These are phyloP conservation scores for Anadara kagoshimensis DNA, from an alignment of 1,140 invertebrate genomes.

Conservation along the genomic window DNA sequence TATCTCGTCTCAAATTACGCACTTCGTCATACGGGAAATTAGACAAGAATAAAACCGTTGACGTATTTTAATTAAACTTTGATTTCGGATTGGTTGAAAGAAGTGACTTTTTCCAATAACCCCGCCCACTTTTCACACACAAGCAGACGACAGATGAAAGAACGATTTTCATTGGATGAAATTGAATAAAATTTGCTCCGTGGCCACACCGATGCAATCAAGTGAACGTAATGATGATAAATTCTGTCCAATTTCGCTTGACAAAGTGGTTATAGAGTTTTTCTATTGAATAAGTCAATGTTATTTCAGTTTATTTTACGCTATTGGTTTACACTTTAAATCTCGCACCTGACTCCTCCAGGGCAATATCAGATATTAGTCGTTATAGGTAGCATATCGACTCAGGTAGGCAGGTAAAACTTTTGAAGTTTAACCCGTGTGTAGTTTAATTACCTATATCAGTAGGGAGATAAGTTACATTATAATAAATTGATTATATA, in stretches of 20 bases:
- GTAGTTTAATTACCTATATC: too few species aligned
- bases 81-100: conserved; percentile 29
- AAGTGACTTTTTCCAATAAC: conserved; percentile 8
- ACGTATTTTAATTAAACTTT: conserved; percentile 36
- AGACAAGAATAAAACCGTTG: conserved; percentile 24
- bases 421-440: too few species aligned
- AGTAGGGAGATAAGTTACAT: too few species aligned
- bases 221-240: conserved; percentile 35
- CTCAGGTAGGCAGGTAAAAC: too few species aligned
- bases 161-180: conserved; percentile 26
- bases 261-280: too few species aligned
- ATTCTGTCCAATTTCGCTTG: conserved; percentile 5
- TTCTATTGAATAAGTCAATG: too few species aligned
- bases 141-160: conserved; percentile 10
- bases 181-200: conserved; percentile 9
- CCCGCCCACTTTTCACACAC: conserved; percentile 17
- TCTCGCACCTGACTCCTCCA: too few species aligned
- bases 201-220: conserved; percentile 16
- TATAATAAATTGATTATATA: too few species aligned
- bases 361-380: too few species aligned
- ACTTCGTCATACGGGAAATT: conserved; percentile 24
- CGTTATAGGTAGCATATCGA: too few species aligned
- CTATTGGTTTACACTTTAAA: too few species aligned
- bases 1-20: conserved; percentile 24
- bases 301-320: too few species aligned